Evolutionary conservation across 2,113 vertebrate species (phyloP), one percentile per base, ranked within the genome.

Genomic region (Calonectris borealis): DNA sequence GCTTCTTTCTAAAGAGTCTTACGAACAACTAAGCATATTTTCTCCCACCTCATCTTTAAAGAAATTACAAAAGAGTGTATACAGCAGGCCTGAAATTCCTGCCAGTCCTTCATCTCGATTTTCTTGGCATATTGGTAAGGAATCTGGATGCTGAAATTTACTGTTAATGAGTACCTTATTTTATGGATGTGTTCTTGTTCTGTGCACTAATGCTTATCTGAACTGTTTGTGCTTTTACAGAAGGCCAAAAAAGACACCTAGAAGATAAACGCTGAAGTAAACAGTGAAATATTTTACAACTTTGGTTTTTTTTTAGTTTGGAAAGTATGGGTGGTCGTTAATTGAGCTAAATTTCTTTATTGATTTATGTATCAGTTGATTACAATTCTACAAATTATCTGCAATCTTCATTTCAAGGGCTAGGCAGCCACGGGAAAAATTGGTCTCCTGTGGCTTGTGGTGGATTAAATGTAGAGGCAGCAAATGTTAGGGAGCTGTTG

Each of bases 91-190:
- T 90, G 83, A 81, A 95, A 77, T 95, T 86, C 94, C 78, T 96
- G 83, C 91, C 95, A 93, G 91, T 92, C 70, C 93, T 97, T 97
- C 70, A 97, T 97, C 96, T 95, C 7, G 2, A 18, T 96, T 95
- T 96, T 96, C 93, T 96, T 97, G 96, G 94, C 92, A 95, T 93
- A 16, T 65, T 20, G 7, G 66, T 77, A 91, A 83, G 85, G 95
- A 95, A 91, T 85, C 83, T 68, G 81, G 83, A 46, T 1, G 17
- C 73, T 91, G 73, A 96, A 85, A 79, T 93, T 91, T 79, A 46
- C 46, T 83, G 46, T 88, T 97, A 97, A 97, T 95, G 90, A 94
- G 94, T 87, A 84, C 64, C 44, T 96, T 66, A 81, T 72, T 80
- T 96, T 85, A 89, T 48, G 77, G 92, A 66, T 55, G n/a, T 92